Evolutionary conservation across 2,113 vertebrate species (phyloP), one percentile per base, ranked within the genome.

Genomic region (Chionomys nivalis): DNA sequence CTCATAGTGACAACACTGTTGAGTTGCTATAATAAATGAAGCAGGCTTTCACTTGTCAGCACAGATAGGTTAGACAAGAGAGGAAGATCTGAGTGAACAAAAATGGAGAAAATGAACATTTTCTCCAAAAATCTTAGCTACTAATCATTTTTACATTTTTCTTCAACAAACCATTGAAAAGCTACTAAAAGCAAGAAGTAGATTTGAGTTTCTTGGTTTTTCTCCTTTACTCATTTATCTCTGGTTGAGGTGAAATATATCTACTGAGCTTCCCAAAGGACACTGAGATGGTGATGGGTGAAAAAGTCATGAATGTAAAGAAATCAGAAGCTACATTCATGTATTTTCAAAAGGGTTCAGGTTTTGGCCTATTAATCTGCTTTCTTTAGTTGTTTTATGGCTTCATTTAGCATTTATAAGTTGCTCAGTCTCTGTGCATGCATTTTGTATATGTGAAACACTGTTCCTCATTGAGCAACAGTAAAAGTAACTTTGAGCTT

Each of bases 371-470:
- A 85, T 82, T 21, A 92, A 52, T 78, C 19, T 94, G 82, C 68
- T 92, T 87, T 95, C 90, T 90, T 58, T 92, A 95, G 89, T 95
- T 86, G 66, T 78, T 96, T 63, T 92, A 39, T 93, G 92, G 91
- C 55, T 94, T 96, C 77, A 93, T 90, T 96, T 96, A 95, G 73
- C 88, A 93, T 85, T 94, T 87, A 47, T 87, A 92, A 96, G 76
- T 95, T 36, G 17, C 89, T 78, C 87, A 90, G 76, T 96, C 91
- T 89, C 72, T 96, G 94, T 88, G 68, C 52, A 63, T 63, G 88
- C 82, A 82, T 96, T 97, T 92, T 75, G 42, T 55, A 95, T 95
- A 66, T 92, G 87, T 13, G 96, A 95, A 95, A 87, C 70, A 26
- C 58, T 52, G 65, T 94, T 91, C 55, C 68, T 68, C 79, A 85